A percentile compares a stretch with the other conserved stretches of the same genome.
Evolutionary conservation across 2,888 invertebrate species (phyloP).

Genomic region (Cephus nigrinus): DNA sequence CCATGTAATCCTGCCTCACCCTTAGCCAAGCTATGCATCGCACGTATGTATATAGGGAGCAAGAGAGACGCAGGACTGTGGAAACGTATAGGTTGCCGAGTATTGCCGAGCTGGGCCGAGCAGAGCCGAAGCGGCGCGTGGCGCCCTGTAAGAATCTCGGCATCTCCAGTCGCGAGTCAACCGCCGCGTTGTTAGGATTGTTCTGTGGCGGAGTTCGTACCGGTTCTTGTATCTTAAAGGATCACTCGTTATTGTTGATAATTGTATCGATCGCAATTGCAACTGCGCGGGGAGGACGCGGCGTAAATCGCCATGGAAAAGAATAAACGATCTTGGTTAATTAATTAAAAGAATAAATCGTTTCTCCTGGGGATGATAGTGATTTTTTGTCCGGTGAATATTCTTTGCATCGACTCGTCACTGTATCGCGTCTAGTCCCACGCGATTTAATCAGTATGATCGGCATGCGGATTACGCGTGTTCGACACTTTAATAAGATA

Average conservation of each 20-base stretch:
- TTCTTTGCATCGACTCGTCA: background rate
- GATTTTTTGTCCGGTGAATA: background rate
- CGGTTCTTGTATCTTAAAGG: background rate
- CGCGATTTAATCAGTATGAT: background rate
- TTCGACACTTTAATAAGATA: background rate
- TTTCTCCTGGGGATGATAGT: background rate
- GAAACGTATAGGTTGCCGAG: constrained; percentile 27
- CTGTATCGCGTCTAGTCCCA: background rate
- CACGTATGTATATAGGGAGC: constrained; percentile 22
- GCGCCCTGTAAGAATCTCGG: constrained; percentile 53
- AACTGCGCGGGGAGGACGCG: background rate
- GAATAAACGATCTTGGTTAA: constrained; percentile 16
- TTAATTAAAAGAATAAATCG: too few species aligned
- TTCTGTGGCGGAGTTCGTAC: constrained; percentile 1
- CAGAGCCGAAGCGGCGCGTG: constrained; percentile 57
- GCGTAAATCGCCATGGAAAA: constrained; percentile 10
- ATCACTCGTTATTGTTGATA: background rate
- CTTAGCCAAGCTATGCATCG: constrained; percentile 17
- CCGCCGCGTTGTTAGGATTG: constrained; percentile 51
- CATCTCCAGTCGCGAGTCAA: constrained; percentile 60
- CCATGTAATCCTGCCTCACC: constrained; percentile 43
- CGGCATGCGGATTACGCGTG: background rate
- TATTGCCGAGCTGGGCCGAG: constrained; percentile 42
- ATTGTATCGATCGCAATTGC: background rate
- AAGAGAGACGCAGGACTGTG: background rate